These are phyloP conservation scores for Neodiprion fabricii DNA, from an alignment of 1,140 invertebrate genomes.

Conservation along the genomic window DNA sequence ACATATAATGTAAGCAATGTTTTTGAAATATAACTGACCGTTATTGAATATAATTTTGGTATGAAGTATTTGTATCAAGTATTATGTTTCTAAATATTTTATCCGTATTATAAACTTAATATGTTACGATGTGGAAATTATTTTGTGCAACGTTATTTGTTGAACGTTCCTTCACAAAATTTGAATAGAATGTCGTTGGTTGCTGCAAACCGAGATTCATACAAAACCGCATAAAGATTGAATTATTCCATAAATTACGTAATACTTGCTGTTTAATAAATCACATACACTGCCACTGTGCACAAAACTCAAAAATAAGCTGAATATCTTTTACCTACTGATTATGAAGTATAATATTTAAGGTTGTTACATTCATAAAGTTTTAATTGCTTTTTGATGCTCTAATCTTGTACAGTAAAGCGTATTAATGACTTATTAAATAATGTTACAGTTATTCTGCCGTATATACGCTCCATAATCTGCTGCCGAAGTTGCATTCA, in stretches of 20 bases:
- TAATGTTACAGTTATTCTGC: conserved; percentile 40
- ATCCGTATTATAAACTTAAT: no score
- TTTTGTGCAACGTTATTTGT: no score
- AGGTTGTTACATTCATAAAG: conserved; percentile 43
- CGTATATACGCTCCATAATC: background rate
- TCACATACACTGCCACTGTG: background rate
- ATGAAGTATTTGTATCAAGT: no score
- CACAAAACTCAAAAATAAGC: background rate
- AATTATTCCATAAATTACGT: background rate
- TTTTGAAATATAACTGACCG: no score
- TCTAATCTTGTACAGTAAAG: conserved; percentile 56
- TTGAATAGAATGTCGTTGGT: no score
- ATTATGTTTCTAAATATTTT: no score
- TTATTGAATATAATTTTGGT: no score
- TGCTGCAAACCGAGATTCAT: conserved; percentile 1
- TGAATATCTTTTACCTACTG: conserved; percentile 36
- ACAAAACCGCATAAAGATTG: background rate
- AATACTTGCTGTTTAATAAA: background rate
- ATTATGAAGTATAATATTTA: conserved; percentile 52
- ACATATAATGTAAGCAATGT: no score
- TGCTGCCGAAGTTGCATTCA: background rate
- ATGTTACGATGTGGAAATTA: no score
- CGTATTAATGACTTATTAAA: conserved; percentile 49
- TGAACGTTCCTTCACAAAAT: no score
- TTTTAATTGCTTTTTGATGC: conserved; percentile 54